Conservation (phyloP, 2,797 vertebrate species). For the Spondyliosoma cantharus region DNA sequence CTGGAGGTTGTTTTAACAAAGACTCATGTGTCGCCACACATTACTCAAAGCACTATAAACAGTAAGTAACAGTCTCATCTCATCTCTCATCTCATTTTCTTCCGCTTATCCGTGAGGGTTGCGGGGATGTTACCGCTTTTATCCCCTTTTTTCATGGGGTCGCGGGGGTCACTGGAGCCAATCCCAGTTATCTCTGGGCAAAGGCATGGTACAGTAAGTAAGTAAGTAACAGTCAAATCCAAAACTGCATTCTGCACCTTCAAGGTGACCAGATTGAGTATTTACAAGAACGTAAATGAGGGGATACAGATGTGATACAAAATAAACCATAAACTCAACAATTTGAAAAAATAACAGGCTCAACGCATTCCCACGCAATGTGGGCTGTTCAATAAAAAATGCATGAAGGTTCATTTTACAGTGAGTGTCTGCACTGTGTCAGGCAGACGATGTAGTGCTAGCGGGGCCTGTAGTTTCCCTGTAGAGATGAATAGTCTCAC, state of each 20-base stretch:
- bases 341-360: neutral
- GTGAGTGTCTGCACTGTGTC: neutral
- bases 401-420: neutral
- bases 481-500: constrained; percentile 48
- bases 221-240: no score
- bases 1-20: no score
- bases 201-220: no score
- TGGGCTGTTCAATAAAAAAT: neutral
- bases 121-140: no score
- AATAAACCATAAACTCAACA: neutral
- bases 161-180: no score
- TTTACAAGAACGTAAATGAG: neutral
- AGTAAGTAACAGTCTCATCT: no score
- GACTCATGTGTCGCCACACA: neutral
- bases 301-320: neutral
- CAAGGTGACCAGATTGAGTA: neutral
- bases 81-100: no score
- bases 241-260: no score
- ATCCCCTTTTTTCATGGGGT: no score
- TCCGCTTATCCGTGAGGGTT: no score
- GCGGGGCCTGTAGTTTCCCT: constrained; percentile 23
- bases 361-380: neutral
- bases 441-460: constrained; percentile 15
- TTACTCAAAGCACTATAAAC: no score
- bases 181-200: no score